Evolutionary conservation across 37 sponge, comb jelly and placozoan species (phyloP), one percentile per base, ranked within the genome.

Genomic region (Lycopodina hypogea): DNA sequence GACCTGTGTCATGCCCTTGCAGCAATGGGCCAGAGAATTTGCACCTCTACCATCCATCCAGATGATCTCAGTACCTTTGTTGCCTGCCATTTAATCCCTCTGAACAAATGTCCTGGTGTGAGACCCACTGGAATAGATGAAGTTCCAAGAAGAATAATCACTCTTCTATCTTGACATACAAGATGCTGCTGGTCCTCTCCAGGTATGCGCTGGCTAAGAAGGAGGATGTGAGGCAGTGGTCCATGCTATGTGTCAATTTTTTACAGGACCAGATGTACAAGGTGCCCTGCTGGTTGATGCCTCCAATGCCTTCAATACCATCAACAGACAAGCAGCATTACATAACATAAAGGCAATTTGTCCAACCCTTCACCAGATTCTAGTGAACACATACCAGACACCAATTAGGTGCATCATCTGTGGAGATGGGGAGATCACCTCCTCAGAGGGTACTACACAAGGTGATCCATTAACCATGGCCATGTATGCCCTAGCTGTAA

Each of bases 341-440:
- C 71, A 71, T 50, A 71, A 71, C 71, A 71, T 71, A 21, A 71
- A 71, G 14, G 38, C 50, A 42, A 71, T 71, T 26, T 4, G 38
- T 4, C 71, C 71, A n/a, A 26, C 50, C 26, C 69, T 68, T 8
- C 30, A 68, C 69, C 69, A 68, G 39, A 71, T 42, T 45, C 22
- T 39, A 45, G 3, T 71, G 51, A 71, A 71, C 51, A 71, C 71
- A 45, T 71, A 71, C 61, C 24, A 42, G 38, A 50, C 71, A 42
- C 71, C 71, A 42, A 42, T 71, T 4, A 71, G 71, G 39, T 71
- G 71, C 51, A 71, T 71, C 51, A 71, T 71, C 71, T 71, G 50
- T 71, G 71, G 71, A 3, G 71, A 71, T 15, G 71, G 28, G 50
- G 71, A 71, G 50, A 71, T 71, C 23, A 71, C 50, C 71, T 71